Conservation (phyloP, 1,140 invertebrate species). For the Achatina immaculata region DNA sequence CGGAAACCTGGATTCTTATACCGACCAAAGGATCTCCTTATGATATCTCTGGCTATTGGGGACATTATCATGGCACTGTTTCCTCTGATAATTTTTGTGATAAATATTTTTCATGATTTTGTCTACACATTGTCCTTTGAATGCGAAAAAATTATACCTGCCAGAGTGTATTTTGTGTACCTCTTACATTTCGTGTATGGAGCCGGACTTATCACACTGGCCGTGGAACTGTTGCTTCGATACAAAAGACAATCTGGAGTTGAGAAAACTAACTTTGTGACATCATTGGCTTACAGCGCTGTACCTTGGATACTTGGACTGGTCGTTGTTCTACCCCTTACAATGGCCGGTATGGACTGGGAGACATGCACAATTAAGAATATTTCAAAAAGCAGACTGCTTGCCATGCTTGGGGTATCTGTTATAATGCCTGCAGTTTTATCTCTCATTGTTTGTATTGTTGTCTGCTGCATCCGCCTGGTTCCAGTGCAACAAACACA, state of each 20-base stretch:
- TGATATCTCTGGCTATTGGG: neutral
- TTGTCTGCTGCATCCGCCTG: neutral
- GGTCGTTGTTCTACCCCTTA: neutral
- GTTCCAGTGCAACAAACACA: neutral
- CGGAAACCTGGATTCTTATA: neutral
- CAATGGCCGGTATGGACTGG: neutral
- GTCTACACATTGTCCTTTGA: neutral
- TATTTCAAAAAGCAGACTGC: too few relatives aligned
- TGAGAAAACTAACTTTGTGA: neutral
- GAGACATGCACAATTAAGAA: neutral
- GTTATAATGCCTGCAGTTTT: neutral
- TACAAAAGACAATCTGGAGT: neutral
- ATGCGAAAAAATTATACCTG: neutral
- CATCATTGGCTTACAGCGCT: neutral
- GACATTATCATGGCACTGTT: conserved; percentile 10
- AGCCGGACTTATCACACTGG: neutral
- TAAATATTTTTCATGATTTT: too few relatives aligned
- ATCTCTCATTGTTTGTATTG: neutral
- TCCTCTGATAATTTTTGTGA: neutral
- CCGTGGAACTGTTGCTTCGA: neutral
- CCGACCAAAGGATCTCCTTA: neutral
- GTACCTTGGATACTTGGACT: neutral
- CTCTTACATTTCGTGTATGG: conserved; percentile 8
- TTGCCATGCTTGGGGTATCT: neutral
- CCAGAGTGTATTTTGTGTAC: neutral